Evolutionary conservation across 2,888 invertebrate genomes (phyloP).

Genomic region (Nasonovia ribisnigri): DNA sequence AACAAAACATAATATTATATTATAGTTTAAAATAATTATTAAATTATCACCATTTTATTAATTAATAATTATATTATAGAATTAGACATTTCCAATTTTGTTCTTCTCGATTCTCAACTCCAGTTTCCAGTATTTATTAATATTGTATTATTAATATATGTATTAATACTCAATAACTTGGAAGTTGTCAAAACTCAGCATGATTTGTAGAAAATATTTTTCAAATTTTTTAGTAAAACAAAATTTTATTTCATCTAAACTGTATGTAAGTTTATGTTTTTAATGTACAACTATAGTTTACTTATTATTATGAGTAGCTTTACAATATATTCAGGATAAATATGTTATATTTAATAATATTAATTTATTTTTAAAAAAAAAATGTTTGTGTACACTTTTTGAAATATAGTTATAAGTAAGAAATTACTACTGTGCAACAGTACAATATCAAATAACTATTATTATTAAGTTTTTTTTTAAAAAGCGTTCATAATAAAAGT

Average conservation of each 20-base stretch:
- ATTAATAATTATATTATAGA: too few relatives aligned
- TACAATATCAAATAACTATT: background rate
- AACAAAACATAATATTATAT: background rate
- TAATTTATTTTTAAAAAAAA: background rate
- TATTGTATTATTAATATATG: background rate
- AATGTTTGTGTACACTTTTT: background rate
- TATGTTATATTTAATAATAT: background rate
- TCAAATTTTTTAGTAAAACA: constrained; percentile 21
- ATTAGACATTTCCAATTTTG: background rate
- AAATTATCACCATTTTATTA: too few relatives aligned
- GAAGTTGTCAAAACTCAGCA: background rate
- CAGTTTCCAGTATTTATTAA: background rate
- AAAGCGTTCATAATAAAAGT: background rate
- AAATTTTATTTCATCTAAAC: constrained; percentile 26
- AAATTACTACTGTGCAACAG: background rate
- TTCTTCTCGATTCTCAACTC: background rate
- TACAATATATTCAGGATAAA: background rate
- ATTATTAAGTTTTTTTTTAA: background rate
- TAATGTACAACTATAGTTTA: background rate
- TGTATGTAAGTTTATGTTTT: constrained; percentile 33
- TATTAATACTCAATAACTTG: background rate
- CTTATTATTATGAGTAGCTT: background rate
- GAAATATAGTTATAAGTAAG: background rate
- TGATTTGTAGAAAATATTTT: constrained; percentile 35
- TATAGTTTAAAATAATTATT: background rate